Base-by-base conservation (phyloP, 2,113 vertebrate species). In the Phalacrocorax carbo region DNA sequence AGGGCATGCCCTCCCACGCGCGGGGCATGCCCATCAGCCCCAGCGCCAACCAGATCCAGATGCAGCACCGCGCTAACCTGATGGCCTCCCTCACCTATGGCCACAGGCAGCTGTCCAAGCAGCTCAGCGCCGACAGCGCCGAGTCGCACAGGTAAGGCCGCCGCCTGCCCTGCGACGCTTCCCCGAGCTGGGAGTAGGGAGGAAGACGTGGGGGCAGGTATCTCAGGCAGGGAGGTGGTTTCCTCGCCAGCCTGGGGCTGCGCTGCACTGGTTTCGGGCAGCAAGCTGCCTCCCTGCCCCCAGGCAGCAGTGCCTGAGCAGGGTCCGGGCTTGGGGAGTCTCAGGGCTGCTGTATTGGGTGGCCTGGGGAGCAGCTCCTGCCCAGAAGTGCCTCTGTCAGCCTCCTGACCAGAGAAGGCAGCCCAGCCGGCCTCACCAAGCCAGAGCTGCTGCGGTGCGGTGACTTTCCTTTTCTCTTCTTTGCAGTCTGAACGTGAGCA, bases 101-200 rank as follows among this genome's bases (percentile, higher is more conserved):
- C 79, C 99, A 99, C 98, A 87, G 99, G 87, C 99, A 99, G 72
- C 98, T 99, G 23, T 99, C 99, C 96, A 99, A 99, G 98, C 99
- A 99, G 97, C 98, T 99, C 94, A 99, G 99, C 12, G 99, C 99
- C 1, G 99, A 99, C 98, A 99, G 99, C 42, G 99, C 99, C 0
- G 99, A 99, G 96, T 98, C 98, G 20, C 99, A 99, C 98, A 99
- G 99, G 99, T 99, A 93, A 98, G 97, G 57, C 62, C 3, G 1
- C 46, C 36, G 6, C 66, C 32, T 13, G 4, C 19, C 32, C 49
- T 1, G 38, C 40, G 1, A 38, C 6, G 7, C 30, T 16, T 32
- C 58, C 51, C 86, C 21, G 66, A 98, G 60, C 73, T n/a, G 52
- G 54, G 9, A 6, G 11, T 5, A 9, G 75, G 75, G 55, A 30